These are phyloP conservation scores for Formicarius rufipectus DNA, from an alignment of 2,113 vertebrate genomes.

Conservation along the genomic window DNA sequence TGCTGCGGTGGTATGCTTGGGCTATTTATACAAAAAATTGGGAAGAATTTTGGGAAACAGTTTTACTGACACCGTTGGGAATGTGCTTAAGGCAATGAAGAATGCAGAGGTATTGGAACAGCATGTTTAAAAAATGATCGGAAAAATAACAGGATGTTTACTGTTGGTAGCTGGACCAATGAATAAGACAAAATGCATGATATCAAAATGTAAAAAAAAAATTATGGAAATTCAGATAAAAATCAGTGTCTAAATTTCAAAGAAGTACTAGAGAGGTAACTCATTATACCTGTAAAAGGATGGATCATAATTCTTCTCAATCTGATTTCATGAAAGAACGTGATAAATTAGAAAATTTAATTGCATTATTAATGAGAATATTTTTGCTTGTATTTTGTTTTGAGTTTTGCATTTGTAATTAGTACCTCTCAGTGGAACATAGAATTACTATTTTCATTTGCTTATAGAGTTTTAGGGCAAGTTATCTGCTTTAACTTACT, in stretches of 20 bases:
- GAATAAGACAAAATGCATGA: constrained; percentile 27
- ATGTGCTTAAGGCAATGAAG: constrained; percentile 92
- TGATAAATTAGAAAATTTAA: neutral
- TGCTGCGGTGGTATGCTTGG: constrained; percentile 90
- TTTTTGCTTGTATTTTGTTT: neutral
- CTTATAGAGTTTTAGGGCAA: neutral
- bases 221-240: neutral
- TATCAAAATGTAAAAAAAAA: neutral
- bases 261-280: neutral
- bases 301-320: neutral
- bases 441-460: neutral
- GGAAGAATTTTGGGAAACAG: constrained; percentile 86
- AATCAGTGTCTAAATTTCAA: neutral
- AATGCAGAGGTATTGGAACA: constrained; percentile 86
- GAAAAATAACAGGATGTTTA: neutral
- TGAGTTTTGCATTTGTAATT: neutral
- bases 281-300: neutral
- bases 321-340: neutral
- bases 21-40: constrained; percentile 89
- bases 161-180: neutral
- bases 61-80: constrained; percentile 85
- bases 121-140: constrained; percentile 51
- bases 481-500: neutral
- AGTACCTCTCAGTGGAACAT: neutral
- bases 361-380: neutral